Base-by-base conservation (phyloP, 2,113 vertebrate genomes). In the Ochotona curzoniae region DNA sequence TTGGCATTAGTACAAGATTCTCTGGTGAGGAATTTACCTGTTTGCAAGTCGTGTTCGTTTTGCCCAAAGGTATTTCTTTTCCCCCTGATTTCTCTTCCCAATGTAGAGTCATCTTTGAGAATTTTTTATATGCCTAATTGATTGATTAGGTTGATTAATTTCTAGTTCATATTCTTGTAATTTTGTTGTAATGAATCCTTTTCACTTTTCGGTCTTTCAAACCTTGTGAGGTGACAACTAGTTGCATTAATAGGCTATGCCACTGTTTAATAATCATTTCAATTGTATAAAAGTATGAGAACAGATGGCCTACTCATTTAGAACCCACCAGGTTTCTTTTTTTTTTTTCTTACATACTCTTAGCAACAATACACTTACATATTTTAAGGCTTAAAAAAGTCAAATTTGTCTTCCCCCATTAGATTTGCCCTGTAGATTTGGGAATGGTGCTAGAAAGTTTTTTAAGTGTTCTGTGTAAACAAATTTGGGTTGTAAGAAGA, bases 261-360 rank as follows among this genome's bases (percentile, higher is more conserved):
- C 28, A 96, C 44, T 78, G 38, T 81, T 96, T 93, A 90, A 69
- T 93, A 87, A 76, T 82, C 54, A 91, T 91, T 89, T 88, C 67
- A 91, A 71, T 61, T 94, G 28, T 74, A 35, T 91, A 87, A 91
- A 83, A 96, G 23, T 51, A 44, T 63, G 20, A 13, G 64, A 87
- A 61, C 89, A 38, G 47, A 8, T 90, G 78, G 18, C 8, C 38
- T 67, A 2, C 54, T 87, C 60, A 89, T 67, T n/a, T 71, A 38
- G 12, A 74, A 64, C 18, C 20, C n/a, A 60, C 67, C 25, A 35
- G 8, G 17, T 83, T 92, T 76, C 66, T 61, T 91, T 1, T 66
- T 61, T 95, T 75, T 87, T 23, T 51, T 85, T 44, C 38, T 90
- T 74, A 90, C 90, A 47, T 78, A 63, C 9, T 83, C 23, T 80